Evolutionary conservation across 2,888 invertebrate species (phyloP).

Genomic region (Slavum lentiscoides): DNA sequence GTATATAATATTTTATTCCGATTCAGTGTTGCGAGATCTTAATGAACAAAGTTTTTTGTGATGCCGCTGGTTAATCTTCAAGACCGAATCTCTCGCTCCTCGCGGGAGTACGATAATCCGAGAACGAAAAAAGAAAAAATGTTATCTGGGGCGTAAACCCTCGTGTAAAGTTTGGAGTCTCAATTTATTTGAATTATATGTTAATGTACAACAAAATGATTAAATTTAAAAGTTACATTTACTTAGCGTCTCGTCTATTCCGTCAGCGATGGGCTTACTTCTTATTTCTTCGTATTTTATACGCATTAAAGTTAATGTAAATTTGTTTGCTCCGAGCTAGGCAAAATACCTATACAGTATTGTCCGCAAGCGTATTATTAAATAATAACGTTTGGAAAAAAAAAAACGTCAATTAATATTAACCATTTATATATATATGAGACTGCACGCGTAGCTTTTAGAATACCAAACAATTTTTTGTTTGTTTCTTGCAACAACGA

Average conservation of each 20-base stretch:
- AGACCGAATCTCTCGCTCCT: background rate
- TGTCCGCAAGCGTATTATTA: no score
- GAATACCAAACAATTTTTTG: no score
- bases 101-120: background rate
- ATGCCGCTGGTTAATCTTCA: constrained; percentile 1
- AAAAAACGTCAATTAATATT: no score
- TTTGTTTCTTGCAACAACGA: no score
- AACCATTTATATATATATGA: no score
- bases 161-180: constrained; percentile 18
- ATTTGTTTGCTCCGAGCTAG: no score
- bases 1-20: background rate
- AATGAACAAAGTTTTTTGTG: background rate
- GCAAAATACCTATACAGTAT: no score
- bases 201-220: constrained; percentile 38
- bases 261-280: background rate
- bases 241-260: background rate
- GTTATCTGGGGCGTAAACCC: constrained; percentile 20
- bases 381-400: no score
- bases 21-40: background rate
- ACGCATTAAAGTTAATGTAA: constrained; percentile 6
- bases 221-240: constrained; percentile 33
- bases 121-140: background rate
- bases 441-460: no score
- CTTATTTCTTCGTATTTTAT: background rate
- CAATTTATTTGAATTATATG: constrained; percentile 46